phyloP scores from a whole-genome alignment of 2,113 vertebrate genomes.

The Struthio camelus region DNA sequence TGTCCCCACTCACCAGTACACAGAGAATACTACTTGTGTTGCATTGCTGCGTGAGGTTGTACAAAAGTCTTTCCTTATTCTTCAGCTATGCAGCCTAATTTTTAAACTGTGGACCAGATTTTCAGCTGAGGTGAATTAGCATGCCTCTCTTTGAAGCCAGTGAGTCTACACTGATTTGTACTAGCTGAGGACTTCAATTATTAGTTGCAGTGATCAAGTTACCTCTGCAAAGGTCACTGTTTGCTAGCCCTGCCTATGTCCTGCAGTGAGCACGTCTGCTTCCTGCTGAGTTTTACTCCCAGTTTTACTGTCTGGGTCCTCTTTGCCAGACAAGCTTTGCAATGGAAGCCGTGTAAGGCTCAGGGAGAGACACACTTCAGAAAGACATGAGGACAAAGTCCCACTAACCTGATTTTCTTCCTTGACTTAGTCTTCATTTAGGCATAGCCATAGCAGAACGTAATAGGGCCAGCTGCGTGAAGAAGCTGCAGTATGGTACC shows the following conservation, averaged over 20 bases:
- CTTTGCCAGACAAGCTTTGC: neutral
- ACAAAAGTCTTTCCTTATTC: neutral
- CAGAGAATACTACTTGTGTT: neutral
- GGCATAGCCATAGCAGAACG: neutral
- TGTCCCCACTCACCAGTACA: neutral
- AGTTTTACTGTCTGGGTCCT: neutral
- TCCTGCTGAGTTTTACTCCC: neutral
- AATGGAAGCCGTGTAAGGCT: neutral
- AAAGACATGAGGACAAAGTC: neutral
- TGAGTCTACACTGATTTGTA: neutral
- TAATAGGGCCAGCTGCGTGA: neutral
- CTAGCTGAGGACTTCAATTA: neutral
- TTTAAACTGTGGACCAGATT: neutral
- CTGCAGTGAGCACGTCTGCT: neutral
- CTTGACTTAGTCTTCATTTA: neutral
- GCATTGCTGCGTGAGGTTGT: accelerated
- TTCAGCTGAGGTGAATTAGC: conserved; percentile 2
- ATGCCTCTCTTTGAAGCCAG: neutral
- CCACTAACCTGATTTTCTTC: neutral
- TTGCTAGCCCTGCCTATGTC: neutral
- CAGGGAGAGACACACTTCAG: neutral
- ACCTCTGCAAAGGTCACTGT: neutral
- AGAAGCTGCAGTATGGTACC: neutral
- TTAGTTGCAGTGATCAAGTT: conserved; percentile 3
- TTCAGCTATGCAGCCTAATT: neutral